Conservation (phyloP, 2,888 invertebrate genomes). For the Amphimallon solstitiale region DNA sequence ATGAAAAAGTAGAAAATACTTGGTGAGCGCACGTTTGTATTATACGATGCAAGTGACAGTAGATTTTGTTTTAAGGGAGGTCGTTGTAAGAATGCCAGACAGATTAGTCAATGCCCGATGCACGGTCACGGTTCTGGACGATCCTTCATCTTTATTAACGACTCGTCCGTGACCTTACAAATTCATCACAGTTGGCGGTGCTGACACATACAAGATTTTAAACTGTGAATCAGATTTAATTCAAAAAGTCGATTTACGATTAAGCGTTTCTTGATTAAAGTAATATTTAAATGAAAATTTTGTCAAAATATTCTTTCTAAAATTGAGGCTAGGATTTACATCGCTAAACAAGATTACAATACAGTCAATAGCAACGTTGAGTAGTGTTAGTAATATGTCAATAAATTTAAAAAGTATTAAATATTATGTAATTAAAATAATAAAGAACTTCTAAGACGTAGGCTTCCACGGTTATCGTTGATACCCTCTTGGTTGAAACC, state of each 20-base stretch:
- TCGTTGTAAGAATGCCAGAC: slow-evolving; percentile 46
- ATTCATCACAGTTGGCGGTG: slow-evolving; percentile 43
- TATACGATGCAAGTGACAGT: slow-evolving; percentile 45
- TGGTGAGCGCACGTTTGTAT: neutral
- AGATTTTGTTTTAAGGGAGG: slow-evolving; percentile 42
- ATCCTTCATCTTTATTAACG: slow-evolving; percentile 50
- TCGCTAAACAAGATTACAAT: too few relatives aligned
- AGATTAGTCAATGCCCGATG: slow-evolving; percentile 49
- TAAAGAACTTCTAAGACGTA: too few relatives aligned
- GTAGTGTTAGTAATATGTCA: too few relatives aligned
- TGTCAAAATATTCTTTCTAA: too few relatives aligned
- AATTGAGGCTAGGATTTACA: too few relatives aligned
- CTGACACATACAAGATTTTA: slow-evolving; percentile 20
- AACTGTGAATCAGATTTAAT: slow-evolving; percentile 11
- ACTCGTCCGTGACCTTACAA: slow-evolving; percentile 44
- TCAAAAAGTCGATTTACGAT: neutral
- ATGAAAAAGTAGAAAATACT: slow-evolving; percentile 3
- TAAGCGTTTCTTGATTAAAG: too few relatives aligned
- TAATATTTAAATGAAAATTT: too few relatives aligned
- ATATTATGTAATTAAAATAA: too few relatives aligned
- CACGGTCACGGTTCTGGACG: slow-evolving; percentile 44
- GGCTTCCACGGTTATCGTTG: too few relatives aligned
- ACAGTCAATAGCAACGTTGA: too few relatives aligned
- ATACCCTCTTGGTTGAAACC: too few relatives aligned
- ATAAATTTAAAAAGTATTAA: too few relatives aligned